Evolutionary conservation across 1,140 invertebrate genomes (phyloP), one percentile per base, ranked within the genome.

Genomic region (Cardiocondyla obscurior): DNA sequence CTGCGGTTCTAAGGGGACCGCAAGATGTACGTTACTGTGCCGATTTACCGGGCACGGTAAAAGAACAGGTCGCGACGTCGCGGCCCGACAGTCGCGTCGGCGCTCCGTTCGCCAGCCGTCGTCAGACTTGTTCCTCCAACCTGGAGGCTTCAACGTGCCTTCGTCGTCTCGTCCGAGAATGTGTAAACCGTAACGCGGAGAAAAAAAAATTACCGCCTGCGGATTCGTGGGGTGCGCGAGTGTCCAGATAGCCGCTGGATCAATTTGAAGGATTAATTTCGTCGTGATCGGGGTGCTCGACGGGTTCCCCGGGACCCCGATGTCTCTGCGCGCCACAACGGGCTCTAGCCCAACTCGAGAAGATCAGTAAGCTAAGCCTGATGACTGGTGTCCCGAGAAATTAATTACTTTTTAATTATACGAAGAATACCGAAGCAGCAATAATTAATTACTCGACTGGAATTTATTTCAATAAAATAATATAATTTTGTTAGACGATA

Each of bases 11-110:
- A 44, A 30, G 39, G 64, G 28, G 28, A 57, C 72, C 33, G 19
- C 25, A 33, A 1, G 22, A 1, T 67, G 30, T 79, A 79, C 74
- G 36, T 67, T 36, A 79, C 74, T 79, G 74, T 49, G 33, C 12
- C 60, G 46, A 33, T 53, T 77, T 49, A 19, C 46, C 60, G 46
- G 67, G 74, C 33, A 67, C 60, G n/a, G 33, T 53, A 33, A 33
- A 3, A n/a, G 74, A 79, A 79, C 74, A 25, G 62, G 74, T 79
- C 62, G 62, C 28, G 39, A 69, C 74, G 46, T 79, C 28, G 62
- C 74, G 74, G 62, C 60, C 62, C 25, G 46, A 19, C 62, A 79
- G 74, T 79, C 62, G 58, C 58, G 36, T 79, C 74, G 74, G 62
- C 49, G 60, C 19, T 67, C 33, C 74, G 74, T 79, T 79, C 62